Percentiles rank a stretch among this genome's conserved stretches.
phyloP scores from a whole-genome alignment of 92 coral and sea anemone genomes.

The Phenganax marumi region DNA sequence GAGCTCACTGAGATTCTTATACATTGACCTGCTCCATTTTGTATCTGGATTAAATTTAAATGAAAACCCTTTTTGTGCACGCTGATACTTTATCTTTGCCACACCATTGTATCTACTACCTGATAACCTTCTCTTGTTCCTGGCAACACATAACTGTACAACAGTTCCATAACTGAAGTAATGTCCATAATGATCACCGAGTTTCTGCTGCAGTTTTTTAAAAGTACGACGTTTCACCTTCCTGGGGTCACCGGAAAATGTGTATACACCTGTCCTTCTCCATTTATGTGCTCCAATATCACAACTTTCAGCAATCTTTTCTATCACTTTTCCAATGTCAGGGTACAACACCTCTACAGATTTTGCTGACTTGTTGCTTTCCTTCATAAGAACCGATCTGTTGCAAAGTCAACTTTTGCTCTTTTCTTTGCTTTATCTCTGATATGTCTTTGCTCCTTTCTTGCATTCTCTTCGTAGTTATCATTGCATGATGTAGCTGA shows the following conservation, averaged over 20 bases:
- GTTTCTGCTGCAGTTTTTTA: slow-evolving; percentile 21
- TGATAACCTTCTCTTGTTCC: slow-evolving; percentile 48
- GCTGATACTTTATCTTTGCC: slow-evolving; percentile 53
- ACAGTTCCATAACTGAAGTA: slow-evolving; percentile 50
- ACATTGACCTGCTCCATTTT: slow-evolving; percentile 48
- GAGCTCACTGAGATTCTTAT: slow-evolving; percentile 35
- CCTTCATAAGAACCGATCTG: slow-evolving; percentile 30
- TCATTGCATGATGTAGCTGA: too few species aligned
- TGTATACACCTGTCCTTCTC: slow-evolving; percentile 46
- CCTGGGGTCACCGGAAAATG: slow-evolving; percentile 42
- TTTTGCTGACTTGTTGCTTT: slow-evolving; percentile 12
- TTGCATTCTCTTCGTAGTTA: background rate
- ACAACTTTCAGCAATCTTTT: slow-evolving; percentile 30
- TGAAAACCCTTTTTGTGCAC: slow-evolving; percentile 49
- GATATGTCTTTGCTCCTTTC: background rate
- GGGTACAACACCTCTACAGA: slow-evolving; percentile 28
- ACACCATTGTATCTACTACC: slow-evolving; percentile 49
- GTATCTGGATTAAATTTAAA: slow-evolving; percentile 53
- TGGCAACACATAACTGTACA: slow-evolving; percentile 45
- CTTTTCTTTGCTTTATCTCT: slow-evolving; percentile 36
- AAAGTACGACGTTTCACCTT: slow-evolving; percentile 40
- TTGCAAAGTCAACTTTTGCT: slow-evolving; percentile 18
- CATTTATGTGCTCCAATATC: slow-evolving; percentile 49
- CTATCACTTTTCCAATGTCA: slow-evolving; percentile 35
- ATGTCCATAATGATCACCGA: slow-evolving; percentile 46